Evolutionary conservation across 1,140 invertebrate species (phyloP).

Genomic region (Drosophila bocki): DNA sequence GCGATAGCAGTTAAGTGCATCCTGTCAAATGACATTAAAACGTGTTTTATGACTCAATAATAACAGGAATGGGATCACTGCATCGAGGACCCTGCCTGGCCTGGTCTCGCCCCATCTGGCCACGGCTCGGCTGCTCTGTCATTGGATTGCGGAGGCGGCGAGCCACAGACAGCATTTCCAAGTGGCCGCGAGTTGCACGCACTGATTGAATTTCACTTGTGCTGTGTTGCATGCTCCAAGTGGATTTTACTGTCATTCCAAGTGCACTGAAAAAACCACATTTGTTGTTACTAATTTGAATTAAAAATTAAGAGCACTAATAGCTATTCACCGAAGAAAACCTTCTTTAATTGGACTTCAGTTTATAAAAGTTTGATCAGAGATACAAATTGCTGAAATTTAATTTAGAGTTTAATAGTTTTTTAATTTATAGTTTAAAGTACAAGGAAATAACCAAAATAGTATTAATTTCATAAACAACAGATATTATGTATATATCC

Average conservation of each 20-base stretch:
- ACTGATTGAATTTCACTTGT: constrained; percentile 75
- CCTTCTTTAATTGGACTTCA: not conserved
- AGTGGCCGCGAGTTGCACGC: constrained; percentile 71
- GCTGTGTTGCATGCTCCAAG: constrained; percentile 34
- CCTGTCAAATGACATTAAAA: constrained; percentile 69
- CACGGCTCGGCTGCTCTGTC: not conserved
- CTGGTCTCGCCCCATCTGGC: not conserved
- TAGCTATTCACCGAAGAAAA: not conserved
- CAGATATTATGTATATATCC: not conserved
- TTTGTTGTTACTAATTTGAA: not conserved
- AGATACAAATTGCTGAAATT: not conserved
- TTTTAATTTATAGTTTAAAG: not conserved
- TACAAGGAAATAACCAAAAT: not conserved
- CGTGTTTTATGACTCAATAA: constrained; percentile 79
- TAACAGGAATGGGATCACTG: constrained; percentile 11
- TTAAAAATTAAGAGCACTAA: not conserved
- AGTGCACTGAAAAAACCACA: constrained; percentile 7
- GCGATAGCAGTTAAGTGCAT: constrained; percentile 67
- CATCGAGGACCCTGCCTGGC: not conserved
- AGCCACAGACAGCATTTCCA: constrained; percentile 67
- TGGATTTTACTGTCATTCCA: constrained; percentile 16
- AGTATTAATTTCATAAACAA: not conserved
- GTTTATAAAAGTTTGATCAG: not conserved
- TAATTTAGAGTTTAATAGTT: not conserved
- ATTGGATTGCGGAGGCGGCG: constrained; percentile 35